Evolutionary conservation across 2,888 invertebrate species (phyloP), one percentile per base, ranked within the genome.

Genomic region (Axea sp.): DNA sequence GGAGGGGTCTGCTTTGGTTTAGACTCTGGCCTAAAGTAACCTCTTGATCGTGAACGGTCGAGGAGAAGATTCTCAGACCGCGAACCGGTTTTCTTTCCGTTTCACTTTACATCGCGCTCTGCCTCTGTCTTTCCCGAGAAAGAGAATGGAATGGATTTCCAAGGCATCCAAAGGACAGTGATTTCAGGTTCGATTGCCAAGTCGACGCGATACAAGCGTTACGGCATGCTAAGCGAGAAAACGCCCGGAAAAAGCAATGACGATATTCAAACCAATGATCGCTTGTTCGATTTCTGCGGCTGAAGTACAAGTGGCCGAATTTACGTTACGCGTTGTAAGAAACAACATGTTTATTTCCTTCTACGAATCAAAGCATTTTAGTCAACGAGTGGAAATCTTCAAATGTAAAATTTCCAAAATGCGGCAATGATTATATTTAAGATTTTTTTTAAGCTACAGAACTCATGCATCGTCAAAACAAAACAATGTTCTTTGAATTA

Each of bases 21-120:
- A 83, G 83, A 81, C 79, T 80, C 82, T 84, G 83, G 83, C 83
- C 84, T 82, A 81, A 81, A 83, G 84, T 84, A 84, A 84, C 84
- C 83, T 81, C 78, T 83, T 82, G 83, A 79, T 80, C 80, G 78
- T 73, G 77, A 75, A 71, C 67, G 72, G 49, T 45, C 62, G 65
- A 53, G 53, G 28, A 49, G 67, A 65, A 55, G 60, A 62, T 69
- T 71, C 80, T 77, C 77, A 81, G 78, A 79, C 81, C 71, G 76
- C 81, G 79, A 85, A 85, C 85, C 85, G 84, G 85, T 84, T 85
- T 80, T 81, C 76, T 78, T 69, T 6, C 6, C 19, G 64, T 75
- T 81, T 78, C 78, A 78, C 69, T 77, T 77, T 75, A 76, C 74
- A 79, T 75, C 76, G 68, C 74, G 62, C 72, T 64, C 30, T 22